Evolutionary conservation across 2,113 vertebrate species (phyloP).

Genomic region (Colaptes auratus): DNA sequence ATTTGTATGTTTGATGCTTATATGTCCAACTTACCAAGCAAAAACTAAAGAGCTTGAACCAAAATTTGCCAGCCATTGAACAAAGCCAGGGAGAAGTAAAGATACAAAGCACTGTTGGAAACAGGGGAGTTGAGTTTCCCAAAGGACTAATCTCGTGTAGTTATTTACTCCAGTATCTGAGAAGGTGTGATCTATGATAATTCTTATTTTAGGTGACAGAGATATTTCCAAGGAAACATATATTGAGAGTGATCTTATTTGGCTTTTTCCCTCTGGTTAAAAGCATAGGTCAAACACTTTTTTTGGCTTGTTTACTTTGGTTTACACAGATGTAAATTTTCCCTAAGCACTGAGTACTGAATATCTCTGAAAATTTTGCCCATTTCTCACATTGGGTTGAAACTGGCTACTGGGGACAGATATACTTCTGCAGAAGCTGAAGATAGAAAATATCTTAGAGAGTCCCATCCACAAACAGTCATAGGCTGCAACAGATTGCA

Average conservation of each 20-base stretch:
- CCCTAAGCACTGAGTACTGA: background rate
- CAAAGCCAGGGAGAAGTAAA: background rate
- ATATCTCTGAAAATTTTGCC: background rate
- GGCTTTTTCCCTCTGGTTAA: background rate
- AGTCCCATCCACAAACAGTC: background rate
- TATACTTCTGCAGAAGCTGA: background rate
- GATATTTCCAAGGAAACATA: background rate
- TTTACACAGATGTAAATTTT: background rate
- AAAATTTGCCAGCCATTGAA: background rate
- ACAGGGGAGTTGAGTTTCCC: background rate
- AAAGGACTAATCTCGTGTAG: background rate
- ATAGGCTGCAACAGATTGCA: background rate
- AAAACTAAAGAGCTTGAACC: background rate
- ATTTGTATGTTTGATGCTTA: background rate
- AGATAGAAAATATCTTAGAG: background rate
- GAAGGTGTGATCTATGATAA: background rate
- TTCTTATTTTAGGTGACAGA: background rate
- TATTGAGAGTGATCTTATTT: background rate
- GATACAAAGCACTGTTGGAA: background rate
- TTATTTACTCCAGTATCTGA: background rate
- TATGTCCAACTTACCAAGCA: background rate
- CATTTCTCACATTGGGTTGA: background rate
- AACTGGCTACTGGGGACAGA: background rate
- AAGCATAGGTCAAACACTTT: too few species aligned
- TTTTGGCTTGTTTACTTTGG: background rate